Conservation (phyloP, 2,888 invertebrate species). For the Drosophila rubida region DNA sequence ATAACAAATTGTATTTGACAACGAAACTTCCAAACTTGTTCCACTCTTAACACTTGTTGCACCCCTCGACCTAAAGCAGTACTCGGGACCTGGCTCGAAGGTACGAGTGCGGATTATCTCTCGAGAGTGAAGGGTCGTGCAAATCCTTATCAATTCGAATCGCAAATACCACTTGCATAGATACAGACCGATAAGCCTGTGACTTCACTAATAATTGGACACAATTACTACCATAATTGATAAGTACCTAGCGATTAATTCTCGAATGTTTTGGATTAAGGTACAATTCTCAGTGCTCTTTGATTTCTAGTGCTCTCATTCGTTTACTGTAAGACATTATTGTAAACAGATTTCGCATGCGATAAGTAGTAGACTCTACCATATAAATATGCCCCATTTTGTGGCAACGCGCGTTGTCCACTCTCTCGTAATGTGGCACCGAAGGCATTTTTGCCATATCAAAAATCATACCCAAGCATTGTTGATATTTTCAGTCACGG, state of each 20-base stretch:
- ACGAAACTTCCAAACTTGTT: neutral
- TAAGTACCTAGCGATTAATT: conserved; percentile 49
- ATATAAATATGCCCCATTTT: conserved; percentile 16
- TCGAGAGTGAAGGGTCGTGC: conserved; percentile 18
- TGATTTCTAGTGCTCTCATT: conserved; percentile 29
- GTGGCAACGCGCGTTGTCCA: conserved; percentile 8
- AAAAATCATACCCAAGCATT: conserved; percentile 6
- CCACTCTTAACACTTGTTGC: neutral
- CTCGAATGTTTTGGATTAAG: conserved; percentile 35
- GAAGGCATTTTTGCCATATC: conserved; percentile 6
- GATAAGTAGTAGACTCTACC: conserved; percentile 17
- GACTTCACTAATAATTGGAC: conserved; percentile 52
- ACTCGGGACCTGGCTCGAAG: conserved; percentile 12
- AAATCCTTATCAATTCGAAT: conserved; percentile 23
- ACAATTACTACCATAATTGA: conserved; percentile 39
- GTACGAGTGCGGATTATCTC: conserved; percentile 7
- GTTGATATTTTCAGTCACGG: conserved; percentile 20
- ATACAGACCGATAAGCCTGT: conserved; percentile 32
- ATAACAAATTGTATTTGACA: too few species aligned
- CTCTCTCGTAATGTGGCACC: neutral
- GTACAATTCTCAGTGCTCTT: conserved; percentile 6
- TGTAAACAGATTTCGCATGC: conserved; percentile 23
- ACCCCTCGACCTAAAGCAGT: neutral
- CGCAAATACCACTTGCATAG: conserved; percentile 18
- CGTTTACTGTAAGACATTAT: neutral